A percentile compares a stretch with the other conserved stretches of the same genome.
Conservation (phyloP, 2,797 vertebrate genomes). For the Orestias chungarensis region DNA sequence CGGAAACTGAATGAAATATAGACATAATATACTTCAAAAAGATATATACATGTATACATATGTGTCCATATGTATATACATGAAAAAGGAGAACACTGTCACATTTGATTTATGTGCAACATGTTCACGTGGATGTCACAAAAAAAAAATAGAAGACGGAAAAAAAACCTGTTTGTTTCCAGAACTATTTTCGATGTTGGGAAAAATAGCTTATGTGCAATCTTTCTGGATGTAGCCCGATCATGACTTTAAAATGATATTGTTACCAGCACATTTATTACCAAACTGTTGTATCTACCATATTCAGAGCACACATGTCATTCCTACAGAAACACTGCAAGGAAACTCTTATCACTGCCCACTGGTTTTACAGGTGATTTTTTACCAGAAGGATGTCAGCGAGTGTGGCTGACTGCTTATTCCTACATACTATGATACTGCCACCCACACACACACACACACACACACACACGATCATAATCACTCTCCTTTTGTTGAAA, state of each 20-base stretch:
- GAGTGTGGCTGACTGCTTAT: slow-evolving; percentile 60
- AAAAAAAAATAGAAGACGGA: slow-evolving; percentile 8
- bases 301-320: slow-evolving; percentile 69
- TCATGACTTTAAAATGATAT: slow-evolving; percentile 75
- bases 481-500: slow-evolving; percentile 63
- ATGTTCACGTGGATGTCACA: slow-evolving; percentile 87
- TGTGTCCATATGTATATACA: slow-evolving; percentile 83
- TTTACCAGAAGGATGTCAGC: slow-evolving; percentile 52
- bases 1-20: slow-evolving; percentile 84
- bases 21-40: slow-evolving; percentile 83
- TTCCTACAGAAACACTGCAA: slow-evolving; percentile 51
- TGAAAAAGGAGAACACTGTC: slow-evolving; percentile 83
- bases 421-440: slow-evolving; percentile 39
- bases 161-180: slow-evolving; percentile 70
- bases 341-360: slow-evolving; percentile 63
- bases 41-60: slow-evolving; percentile 83
- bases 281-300: slow-evolving; percentile 71
- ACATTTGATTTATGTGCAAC: slow-evolving; percentile 94
- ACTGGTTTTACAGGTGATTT: slow-evolving; percentile 52
- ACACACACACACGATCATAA: slow-evolving; percentile 50
- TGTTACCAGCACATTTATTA: slow-evolving; percentile 83
- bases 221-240: slow-evolving; percentile 82
- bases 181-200: slow-evolving; percentile 75
- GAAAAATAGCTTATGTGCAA: slow-evolving; percentile 74
- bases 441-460: slow-evolving; percentile 42